Percentiles rank a stretch among this genome's conserved stretches.
Conservation (phyloP, 1,140 invertebrate species). For the Batillaria attramentaria region DNA sequence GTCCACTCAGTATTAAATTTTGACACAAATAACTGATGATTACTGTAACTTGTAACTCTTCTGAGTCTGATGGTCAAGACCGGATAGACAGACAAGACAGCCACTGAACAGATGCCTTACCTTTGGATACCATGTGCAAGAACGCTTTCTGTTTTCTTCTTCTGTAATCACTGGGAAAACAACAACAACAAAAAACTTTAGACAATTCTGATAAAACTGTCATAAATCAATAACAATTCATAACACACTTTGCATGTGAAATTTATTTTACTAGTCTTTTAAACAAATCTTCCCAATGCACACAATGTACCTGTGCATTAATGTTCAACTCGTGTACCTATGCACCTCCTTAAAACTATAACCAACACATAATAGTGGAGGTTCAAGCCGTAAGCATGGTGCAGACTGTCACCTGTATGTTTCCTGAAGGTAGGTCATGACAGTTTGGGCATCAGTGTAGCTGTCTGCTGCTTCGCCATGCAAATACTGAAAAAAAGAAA, state of each 20-base stretch:
- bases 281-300: too few relatives aligned
- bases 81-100: too few relatives aligned
- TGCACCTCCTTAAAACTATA: too few relatives aligned
- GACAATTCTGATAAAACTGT: background rate
- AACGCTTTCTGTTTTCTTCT: constrained; percentile 28
- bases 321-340: too few relatives aligned
- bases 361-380: background rate
- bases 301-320: too few relatives aligned
- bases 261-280: too few relatives aligned
- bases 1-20: too few relatives aligned
- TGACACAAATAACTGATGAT: too few relatives aligned
- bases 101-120: constrained; percentile 12
- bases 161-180: constrained; percentile 22
- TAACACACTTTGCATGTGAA: background rate
- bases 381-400: background rate
- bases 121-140: constrained; percentile 19
- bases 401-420: constrained; percentile 4
- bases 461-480: background rate
- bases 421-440: constrained; percentile 9
- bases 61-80: too few relatives aligned
- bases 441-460: background rate
- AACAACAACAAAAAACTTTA: background rate
- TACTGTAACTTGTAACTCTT: too few relatives aligned
- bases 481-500: constrained; percentile 16
- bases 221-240: background rate